Percentiles rank a stretch among this genome's conserved stretches.
These are phyloP conservation scores for Marmota monax DNA, from an alignment of 2,113 vertebrate genomes.

Conservation along the genomic window DNA sequence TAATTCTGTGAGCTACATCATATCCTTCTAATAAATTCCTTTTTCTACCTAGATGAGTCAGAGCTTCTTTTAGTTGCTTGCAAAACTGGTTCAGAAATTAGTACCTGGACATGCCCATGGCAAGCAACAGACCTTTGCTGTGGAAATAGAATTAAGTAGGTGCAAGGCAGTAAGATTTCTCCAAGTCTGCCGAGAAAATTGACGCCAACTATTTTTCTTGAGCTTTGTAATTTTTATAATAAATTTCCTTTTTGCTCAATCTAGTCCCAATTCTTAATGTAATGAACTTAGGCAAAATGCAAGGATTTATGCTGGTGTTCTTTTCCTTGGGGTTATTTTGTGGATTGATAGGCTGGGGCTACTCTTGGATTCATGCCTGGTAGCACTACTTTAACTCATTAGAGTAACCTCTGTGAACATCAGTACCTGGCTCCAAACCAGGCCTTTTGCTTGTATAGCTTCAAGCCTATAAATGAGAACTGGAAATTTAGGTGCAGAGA, in stretches of 20 bases:
- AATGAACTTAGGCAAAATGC: constrained; percentile 31
- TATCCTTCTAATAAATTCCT: constrained; percentile 34
- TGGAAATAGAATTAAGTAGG: neutral
- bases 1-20: neutral
- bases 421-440: constrained; percentile 27
- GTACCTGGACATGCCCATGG: neutral
- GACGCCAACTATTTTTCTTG: constrained; percentile 34
- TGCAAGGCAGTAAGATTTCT: neutral
- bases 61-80: constrained; percentile 56
- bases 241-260: constrained; percentile 9
- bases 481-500: constrained; percentile 30
- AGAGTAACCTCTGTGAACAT: constrained; percentile 1
- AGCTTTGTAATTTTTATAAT: neutral
- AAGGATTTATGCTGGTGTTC: neutral
- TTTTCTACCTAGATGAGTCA: constrained; percentile 26
- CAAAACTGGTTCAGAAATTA: constrained; percentile 46
- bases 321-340: neutral
- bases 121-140: neutral
- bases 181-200: neutral
- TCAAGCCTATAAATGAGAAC: constrained; percentile 48
- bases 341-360: neutral
- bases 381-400: neutral
- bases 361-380: neutral
- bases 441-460: constrained; percentile 42
- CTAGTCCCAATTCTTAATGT: constrained; percentile 46